A percentile compares a stretch with the other conserved stretches of the same genome.
Evolutionary conservation across 2,888 invertebrate species (phyloP).

Genomic region (Drosophila ustulata): DNA sequence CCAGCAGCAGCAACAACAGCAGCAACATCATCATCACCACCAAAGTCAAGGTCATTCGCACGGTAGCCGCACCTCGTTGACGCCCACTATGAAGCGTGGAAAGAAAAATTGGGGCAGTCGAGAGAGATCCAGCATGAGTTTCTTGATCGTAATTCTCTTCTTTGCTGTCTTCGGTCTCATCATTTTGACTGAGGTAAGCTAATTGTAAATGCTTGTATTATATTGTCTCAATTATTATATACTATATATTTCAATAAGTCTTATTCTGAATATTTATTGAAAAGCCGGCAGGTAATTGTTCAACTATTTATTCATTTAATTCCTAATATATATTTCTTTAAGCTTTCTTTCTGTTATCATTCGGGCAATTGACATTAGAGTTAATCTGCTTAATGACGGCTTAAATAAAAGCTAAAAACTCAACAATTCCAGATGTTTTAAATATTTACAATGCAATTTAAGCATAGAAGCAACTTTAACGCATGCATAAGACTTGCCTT

Average conservation of each 20-base stretch:
- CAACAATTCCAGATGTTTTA: too few species aligned
- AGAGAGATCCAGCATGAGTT: conserved; percentile 94
- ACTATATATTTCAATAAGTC: too few species aligned
- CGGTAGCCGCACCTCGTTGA: conserved; percentile 58
- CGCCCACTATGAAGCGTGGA: conserved; percentile 82
- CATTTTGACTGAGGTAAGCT: conserved; percentile 92
- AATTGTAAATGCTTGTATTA: too few species aligned
- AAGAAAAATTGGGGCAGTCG: conserved; percentile 86
- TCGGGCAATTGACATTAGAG: too few species aligned
- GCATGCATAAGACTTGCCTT: neutral
- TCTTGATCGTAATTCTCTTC: conserved; percentile 95
- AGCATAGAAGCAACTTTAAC: neutral
- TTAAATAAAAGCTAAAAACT: too few species aligned
- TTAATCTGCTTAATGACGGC: too few species aligned
- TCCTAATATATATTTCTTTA: too few species aligned
- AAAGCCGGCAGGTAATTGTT: too few species aligned
- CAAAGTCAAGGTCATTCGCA: conserved; percentile 54
- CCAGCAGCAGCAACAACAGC: conserved; percentile 64
- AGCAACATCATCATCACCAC: conserved; percentile 66
- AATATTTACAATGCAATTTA: neutral
- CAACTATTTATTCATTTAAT: too few species aligned
- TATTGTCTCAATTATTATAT: too few species aligned
- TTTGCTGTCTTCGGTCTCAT: conserved; percentile 95
- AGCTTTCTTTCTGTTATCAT: too few species aligned
- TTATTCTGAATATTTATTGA: too few species aligned